Percentiles rank a stretch among this genome's conserved stretches.
These are phyloP conservation scores for Drosophila infuscata DNA, from an alignment of 2,888 invertebrate species.

Conservation along the genomic window DNA sequence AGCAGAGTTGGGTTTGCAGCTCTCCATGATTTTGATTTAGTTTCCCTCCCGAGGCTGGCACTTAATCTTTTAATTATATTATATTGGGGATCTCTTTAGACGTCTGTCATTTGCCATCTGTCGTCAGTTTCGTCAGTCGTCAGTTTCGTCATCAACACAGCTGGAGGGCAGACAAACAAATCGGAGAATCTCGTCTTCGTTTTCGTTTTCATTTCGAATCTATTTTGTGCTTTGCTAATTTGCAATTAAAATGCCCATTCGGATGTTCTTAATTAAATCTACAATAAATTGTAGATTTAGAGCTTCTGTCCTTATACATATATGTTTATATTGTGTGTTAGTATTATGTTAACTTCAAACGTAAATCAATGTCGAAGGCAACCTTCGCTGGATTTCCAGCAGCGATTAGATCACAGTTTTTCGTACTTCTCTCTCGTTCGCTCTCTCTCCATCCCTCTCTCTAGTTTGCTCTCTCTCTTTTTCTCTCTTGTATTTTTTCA, in stretches of 20 bases:
- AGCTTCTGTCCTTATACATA: slow-evolving; percentile 36
- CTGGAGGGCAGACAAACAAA: slow-evolving; percentile 51
- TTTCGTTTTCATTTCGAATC: slow-evolving; percentile 42
- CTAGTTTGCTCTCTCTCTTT: no score
- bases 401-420: slow-evolving; percentile 63
- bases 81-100: not conserved
- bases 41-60: not conserved
- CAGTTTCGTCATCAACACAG: slow-evolving; percentile 40
- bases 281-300: slow-evolving; percentile 21
- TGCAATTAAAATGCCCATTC: slow-evolving; percentile 72
- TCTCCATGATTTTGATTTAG: not conserved
- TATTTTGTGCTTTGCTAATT: slow-evolving; percentile 50
- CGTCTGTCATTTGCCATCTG: not conserved
- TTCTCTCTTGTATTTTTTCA: slow-evolving; percentile 1
- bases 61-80: slow-evolving; percentile 28
- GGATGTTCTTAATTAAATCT: slow-evolving; percentile 61
- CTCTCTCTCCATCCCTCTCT: not conserved
- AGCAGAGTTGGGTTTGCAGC: not conserved
- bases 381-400: slow-evolving; percentile 20
- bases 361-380: slow-evolving; percentile 56
- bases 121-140: slow-evolving; percentile 13
- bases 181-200: slow-evolving; percentile 18
- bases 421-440: not conserved
- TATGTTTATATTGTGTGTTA: slow-evolving; percentile 1
- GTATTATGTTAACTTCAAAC: slow-evolving; percentile 24